These are phyloP conservation scores for Porites cylindrica DNA, from an alignment of 92 coral and sea anemone genomes.

Conservation along the genomic window DNA sequence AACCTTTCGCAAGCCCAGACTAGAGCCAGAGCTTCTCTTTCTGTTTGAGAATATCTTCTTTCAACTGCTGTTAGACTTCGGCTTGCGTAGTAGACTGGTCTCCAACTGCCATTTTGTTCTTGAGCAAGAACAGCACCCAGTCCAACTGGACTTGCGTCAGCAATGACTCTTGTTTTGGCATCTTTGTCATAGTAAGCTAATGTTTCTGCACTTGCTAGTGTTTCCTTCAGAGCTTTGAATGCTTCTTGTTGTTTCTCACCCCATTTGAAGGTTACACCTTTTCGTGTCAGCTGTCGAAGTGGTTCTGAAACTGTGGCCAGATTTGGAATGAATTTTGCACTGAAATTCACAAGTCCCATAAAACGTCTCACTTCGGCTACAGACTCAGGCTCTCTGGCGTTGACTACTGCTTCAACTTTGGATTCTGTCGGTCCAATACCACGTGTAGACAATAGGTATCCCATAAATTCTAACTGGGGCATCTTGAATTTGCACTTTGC, in stretches of 20 bases:
- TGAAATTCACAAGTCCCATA: conserved; percentile 34
- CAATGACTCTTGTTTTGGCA: conserved; percentile 30
- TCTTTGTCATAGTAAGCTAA: conserved; percentile 56
- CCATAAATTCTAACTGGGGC: conserved; percentile 34
- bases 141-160: conserved; percentile 31
- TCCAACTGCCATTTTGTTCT: no score
- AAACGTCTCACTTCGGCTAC: conserved; percentile 56
- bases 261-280: conserved; percentile 49
- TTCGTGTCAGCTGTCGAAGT: conserved; percentile 46
- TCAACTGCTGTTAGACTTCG: no score
- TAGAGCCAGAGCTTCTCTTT: no score
- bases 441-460: conserved; percentile 35
- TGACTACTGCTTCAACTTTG: conserved; percentile 47
- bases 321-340: conserved; percentile 55
- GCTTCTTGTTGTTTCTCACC: conserved; percentile 32
- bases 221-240: conserved; percentile 49
- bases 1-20: no score
- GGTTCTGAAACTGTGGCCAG: conserved; percentile 69
- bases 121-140: neutral
- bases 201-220: conserved; percentile 40
- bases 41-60: no score
- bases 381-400: conserved; percentile 32
- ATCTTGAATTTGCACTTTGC: conserved; percentile 37
- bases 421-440: conserved; percentile 33
- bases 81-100: no score